Conservation (phyloP, 2,797 vertebrate genomes). For the Acipenser transmontanus region DNA sequence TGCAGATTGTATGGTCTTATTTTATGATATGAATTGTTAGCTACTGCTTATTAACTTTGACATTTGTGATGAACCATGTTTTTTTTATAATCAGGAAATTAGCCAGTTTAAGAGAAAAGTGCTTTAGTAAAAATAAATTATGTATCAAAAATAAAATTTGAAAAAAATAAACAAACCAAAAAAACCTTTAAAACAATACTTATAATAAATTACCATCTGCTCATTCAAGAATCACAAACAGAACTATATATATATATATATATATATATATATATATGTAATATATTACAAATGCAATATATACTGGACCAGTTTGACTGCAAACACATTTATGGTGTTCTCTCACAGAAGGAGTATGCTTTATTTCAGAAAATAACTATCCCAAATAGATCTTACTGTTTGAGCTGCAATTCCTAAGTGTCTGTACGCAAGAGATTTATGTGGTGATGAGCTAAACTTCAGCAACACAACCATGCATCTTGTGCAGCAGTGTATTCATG, state of each 20-base stretch:
- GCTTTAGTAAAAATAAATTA: conserved; percentile 19
- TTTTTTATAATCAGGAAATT: conserved; percentile 2
- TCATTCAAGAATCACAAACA: conserved; percentile 12
- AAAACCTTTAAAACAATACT: conserved; percentile 42
- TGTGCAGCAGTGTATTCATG: conserved; percentile 27
- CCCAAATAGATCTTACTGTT: conserved; percentile 10
- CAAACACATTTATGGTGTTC: conserved; percentile 21
- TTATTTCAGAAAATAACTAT: conserved; percentile 7
- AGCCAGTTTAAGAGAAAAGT: conserved; percentile 15
- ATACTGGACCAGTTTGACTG: background rate
- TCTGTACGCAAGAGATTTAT: conserved; percentile 36
- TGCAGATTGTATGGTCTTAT: conserved; percentile 27
- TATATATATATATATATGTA: too few species aligned
- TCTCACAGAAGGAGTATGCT: conserved; percentile 56
- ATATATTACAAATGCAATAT: conserved; percentile 14
- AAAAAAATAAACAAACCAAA: conserved; percentile 48
- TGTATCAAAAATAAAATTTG: conserved; percentile 46
- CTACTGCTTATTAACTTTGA: conserved; percentile 27
- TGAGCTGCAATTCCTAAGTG: conserved; percentile 25
- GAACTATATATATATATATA: too few species aligned
- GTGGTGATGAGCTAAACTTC: conserved; percentile 36
- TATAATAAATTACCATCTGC: conserved; percentile 43
- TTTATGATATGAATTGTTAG: conserved; percentile 23
- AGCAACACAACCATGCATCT: conserved; percentile 39
- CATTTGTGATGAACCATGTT: conserved; percentile 20